These are phyloP conservation scores for Typhlomys cinereus DNA, from an alignment of 2,113 vertebrate genomes.

Conservation along the genomic window DNA sequence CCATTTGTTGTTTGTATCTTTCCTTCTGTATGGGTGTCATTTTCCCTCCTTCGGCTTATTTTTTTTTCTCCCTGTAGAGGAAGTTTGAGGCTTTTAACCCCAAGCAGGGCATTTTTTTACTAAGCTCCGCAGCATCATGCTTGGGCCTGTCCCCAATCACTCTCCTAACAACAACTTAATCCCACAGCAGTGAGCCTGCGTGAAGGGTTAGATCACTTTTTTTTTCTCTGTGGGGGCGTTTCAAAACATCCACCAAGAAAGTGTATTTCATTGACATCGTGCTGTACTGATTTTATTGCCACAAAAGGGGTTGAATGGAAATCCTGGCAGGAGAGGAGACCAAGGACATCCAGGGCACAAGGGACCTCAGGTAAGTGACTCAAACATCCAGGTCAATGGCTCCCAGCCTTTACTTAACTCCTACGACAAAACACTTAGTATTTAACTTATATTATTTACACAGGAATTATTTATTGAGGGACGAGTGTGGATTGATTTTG, in stretches of 20 bases:
- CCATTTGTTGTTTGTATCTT: neutral
- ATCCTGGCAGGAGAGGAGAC: slow-evolving; percentile 64
- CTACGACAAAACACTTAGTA: neutral
- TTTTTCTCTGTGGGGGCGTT: neutral
- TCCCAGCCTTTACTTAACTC: neutral
- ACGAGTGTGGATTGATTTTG: neutral
- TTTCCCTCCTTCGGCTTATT: neutral
- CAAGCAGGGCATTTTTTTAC: neutral
- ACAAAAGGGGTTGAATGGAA: slow-evolving; percentile 53
- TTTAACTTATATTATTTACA: neutral
- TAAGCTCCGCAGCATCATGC: neutral
- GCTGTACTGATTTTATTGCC: slow-evolving; percentile 2
- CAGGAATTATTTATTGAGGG: neutral
- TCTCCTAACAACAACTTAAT: neutral
- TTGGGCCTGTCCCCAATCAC: neutral
- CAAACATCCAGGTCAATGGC: neutral
- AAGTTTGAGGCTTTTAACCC: neutral
- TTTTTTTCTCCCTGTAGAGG: neutral
- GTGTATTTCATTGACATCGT: neutral
- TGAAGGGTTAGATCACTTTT: neutral
- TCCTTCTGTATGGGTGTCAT: neutral
- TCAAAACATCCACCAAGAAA: neutral
- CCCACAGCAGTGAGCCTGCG: neutral
- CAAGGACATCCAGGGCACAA: slow-evolving; percentile 50
- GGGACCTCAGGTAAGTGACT: slow-evolving; percentile 68